phyloP scores from a whole-genome alignment of 2,113 vertebrate genomes.

The Rhinolophus ferrumequinum region DNA sequence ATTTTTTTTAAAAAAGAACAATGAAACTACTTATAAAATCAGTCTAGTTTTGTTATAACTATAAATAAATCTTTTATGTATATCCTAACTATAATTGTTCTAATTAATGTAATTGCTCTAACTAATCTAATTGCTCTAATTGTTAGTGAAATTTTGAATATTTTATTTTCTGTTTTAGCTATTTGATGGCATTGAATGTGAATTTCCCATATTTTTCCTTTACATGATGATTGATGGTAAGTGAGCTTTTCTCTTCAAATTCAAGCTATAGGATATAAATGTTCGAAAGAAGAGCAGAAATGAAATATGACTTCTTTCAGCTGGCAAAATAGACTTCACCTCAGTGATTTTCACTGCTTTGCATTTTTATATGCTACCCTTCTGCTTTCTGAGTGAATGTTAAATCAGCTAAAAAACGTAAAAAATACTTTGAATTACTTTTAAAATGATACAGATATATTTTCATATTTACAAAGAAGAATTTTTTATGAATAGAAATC shows the following conservation, averaged over 20 bases:
- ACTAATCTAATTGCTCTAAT: background rate
- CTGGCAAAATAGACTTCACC: background rate
- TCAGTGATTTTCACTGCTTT: background rate
- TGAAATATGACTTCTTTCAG: background rate
- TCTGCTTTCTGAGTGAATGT: background rate
- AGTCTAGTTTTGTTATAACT: background rate
- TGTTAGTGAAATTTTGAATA: background rate
- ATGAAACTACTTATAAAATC: background rate
- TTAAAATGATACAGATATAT: background rate
- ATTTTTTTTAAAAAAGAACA: background rate
- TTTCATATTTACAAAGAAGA: constrained; percentile 37
- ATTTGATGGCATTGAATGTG: constrained; percentile 99
- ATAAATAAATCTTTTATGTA: background rate
- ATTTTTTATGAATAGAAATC: constrained; percentile 36
- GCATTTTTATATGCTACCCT: background rate
- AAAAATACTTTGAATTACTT: background rate
- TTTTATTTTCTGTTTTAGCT: constrained; percentile 89
- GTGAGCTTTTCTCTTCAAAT: constrained; percentile 78
- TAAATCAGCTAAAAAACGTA: background rate
- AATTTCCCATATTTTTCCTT: constrained; percentile 99
- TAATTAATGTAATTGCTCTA: too few relatives aligned
- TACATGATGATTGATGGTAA: constrained; percentile 99
- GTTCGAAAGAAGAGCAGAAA: background rate
- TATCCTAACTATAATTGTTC: background rate
- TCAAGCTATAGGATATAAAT: background rate